phyloP scores from a whole-genome alignment of 2,888 invertebrate genomes.

The Platycheirus albimanus region DNA sequence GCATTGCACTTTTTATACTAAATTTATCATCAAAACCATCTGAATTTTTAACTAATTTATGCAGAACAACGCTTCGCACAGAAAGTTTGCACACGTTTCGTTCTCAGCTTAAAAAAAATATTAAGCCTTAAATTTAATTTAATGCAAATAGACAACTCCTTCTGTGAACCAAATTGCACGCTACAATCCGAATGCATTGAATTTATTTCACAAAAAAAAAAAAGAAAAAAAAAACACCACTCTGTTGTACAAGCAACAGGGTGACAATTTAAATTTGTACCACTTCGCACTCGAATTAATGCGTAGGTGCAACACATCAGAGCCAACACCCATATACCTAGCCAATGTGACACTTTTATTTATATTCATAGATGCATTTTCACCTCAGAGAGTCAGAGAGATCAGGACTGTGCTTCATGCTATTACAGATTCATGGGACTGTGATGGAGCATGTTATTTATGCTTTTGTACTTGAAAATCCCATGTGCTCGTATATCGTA shows the following conservation, averaged over 20 bases:
- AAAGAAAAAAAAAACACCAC: not conserved
- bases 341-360: not conserved
- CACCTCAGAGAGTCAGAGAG: no score
- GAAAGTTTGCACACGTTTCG: no score
- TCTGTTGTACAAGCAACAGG: not conserved
- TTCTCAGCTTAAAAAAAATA: no score
- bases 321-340: not conserved
- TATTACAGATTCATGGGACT: conserved; percentile 7
- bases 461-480: not conserved
- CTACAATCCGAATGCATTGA: not conserved
- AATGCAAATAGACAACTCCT: not conserved
- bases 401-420: not conserved
- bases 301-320: conserved; percentile 21
- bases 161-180: not conserved
- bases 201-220: not conserved
- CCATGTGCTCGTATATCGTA: not conserved
- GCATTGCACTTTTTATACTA: no score
- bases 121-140: not conserved
- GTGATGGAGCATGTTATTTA: not conserved
- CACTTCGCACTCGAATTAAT: not conserved
- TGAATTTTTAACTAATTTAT: no score
- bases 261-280: conserved; percentile 10
- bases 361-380: conserved; percentile 11
- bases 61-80: no score
- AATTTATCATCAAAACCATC: no score